These are phyloP conservation scores for Trachelus tabidus DNA, from an alignment of 2,888 invertebrate species.

Conservation along the genomic window DNA sequence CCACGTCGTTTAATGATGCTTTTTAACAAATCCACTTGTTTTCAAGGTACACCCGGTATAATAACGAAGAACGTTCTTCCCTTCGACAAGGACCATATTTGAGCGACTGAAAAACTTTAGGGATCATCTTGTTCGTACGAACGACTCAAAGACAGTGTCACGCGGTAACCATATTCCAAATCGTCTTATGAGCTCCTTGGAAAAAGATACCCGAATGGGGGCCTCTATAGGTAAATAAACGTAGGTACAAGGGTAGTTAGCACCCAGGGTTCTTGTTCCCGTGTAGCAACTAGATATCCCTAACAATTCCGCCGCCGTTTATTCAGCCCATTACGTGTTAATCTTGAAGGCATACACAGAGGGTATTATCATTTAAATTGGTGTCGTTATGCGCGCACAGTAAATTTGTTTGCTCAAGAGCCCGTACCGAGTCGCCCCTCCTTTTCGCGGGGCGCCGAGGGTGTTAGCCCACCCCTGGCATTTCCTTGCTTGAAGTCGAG, in stretches of 20 bases:
- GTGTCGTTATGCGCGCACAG: constrained; percentile 44
- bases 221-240: constrained; percentile 29
- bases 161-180: background rate
- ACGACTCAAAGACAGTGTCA: background rate
- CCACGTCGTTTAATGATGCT: background rate
- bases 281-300: constrained; percentile 38
- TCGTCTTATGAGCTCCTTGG: background rate
- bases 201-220: background rate
- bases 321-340: constrained; percentile 49
- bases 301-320: constrained; percentile 46
- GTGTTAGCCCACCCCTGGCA: too few species aligned
- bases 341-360: constrained; percentile 42
- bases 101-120: background rate
- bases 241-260: constrained; percentile 41
- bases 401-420: constrained; percentile 43
- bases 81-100: background rate
- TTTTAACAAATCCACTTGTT: background rate
- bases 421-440: background rate
- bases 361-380: constrained; percentile 55
- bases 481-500: background rate
- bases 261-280: constrained; percentile 38
- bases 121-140: background rate
- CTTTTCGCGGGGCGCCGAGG: background rate
- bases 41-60: background rate
- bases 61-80: background rate